Percentiles rank a stretch among this genome's conserved stretches.
These are phyloP conservation scores for Drosophila basisetae DNA, from an alignment of 2,888 invertebrate species.

Conservation along the genomic window DNA sequence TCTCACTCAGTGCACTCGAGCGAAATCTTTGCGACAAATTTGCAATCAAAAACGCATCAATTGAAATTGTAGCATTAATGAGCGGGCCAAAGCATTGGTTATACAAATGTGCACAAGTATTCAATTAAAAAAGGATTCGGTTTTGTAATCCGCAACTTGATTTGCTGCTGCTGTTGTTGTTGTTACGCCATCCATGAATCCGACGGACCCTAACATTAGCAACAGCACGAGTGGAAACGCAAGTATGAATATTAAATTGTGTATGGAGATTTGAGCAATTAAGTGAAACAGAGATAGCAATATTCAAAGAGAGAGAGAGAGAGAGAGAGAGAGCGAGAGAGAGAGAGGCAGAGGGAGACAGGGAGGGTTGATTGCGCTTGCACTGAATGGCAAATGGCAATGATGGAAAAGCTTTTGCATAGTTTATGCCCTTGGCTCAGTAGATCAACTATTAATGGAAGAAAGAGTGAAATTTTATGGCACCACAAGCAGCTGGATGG, in stretches of 20 bases:
- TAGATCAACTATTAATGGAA: conserved; percentile 78
- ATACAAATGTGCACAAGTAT: conserved; percentile 42
- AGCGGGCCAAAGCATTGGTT: conserved; percentile 37
- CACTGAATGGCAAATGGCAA: conserved; percentile 57
- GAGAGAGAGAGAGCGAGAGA: conserved; percentile 1
- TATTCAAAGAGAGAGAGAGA: conserved; percentile 2
- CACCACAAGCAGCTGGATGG: conserved; percentile 10
- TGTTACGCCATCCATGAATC: conserved; percentile 42
- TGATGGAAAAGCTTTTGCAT: conserved; percentile 76
- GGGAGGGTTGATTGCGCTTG: conserved; percentile 1
- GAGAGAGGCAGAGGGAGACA: background rate
- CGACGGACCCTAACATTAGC: conserved; percentile 65
- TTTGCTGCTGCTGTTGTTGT: conserved; percentile 38
- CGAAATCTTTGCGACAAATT: conserved; percentile 75
- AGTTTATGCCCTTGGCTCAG: conserved; percentile 74
- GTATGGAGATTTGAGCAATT: conserved; percentile 71
- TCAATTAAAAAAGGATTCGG: conserved; percentile 81
- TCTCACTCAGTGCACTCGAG: conserved; percentile 47
- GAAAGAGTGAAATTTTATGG: conserved; percentile 62
- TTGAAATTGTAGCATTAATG: conserved; percentile 57
- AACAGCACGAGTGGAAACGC: conserved; percentile 74
- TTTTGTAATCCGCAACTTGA: conserved; percentile 75
- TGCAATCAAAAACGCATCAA: conserved; percentile 81
- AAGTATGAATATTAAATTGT: conserved; percentile 80
- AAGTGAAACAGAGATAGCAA: conserved; percentile 48